These are phyloP conservation scores for Plagiodera versicolora DNA, from an alignment of 2,888 invertebrate species.

Conservation along the genomic window DNA sequence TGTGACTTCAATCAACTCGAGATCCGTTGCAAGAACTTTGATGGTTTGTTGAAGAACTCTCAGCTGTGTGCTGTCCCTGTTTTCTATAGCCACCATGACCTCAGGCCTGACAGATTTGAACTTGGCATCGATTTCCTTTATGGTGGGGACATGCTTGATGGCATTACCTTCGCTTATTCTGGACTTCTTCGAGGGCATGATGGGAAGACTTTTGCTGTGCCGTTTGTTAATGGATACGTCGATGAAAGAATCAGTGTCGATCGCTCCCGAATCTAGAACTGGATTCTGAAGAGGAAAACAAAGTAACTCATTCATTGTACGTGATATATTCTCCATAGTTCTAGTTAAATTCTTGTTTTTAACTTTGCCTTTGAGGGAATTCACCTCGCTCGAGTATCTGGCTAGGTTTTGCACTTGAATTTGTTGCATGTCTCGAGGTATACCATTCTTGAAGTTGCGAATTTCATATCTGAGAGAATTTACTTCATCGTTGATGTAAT, in stretches of 20 bases:
- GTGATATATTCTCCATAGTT: slow-evolving; percentile 33
- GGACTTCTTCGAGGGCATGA: slow-evolving; percentile 4
- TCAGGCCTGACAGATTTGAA: slow-evolving; percentile 31
- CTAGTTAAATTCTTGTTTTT: slow-evolving; percentile 32
- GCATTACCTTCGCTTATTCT: neutral
- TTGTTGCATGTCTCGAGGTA: slow-evolving; percentile 28
- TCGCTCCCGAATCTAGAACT: slow-evolving; percentile 29
- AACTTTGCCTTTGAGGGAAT: slow-evolving; percentile 30
- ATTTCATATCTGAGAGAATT: slow-evolving; percentile 32
- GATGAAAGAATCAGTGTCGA: slow-evolving; percentile 34
- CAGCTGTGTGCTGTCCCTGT: slow-evolving; percentile 35
- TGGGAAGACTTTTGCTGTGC: slow-evolving; percentile 15
- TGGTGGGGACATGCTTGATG: slow-evolving; percentile 23
- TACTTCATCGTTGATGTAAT: slow-evolving; percentile 33
- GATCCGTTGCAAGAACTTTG: slow-evolving; percentile 33
- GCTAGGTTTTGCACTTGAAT: slow-evolving; percentile 27
- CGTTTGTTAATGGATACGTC: slow-evolving; percentile 27
- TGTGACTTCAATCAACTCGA: slow-evolving; percentile 34
- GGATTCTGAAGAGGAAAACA: slow-evolving; percentile 13
- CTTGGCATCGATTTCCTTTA: slow-evolving; percentile 37
- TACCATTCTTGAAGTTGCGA: slow-evolving; percentile 22
- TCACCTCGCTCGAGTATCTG: slow-evolving; percentile 31
- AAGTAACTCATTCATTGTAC: slow-evolving; percentile 34
- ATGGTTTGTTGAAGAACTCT: slow-evolving; percentile 34
- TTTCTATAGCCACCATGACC: slow-evolving; percentile 33